Base-by-base conservation (phyloP, 2,888 invertebrate species). In the Clusia tigrina region DNA sequence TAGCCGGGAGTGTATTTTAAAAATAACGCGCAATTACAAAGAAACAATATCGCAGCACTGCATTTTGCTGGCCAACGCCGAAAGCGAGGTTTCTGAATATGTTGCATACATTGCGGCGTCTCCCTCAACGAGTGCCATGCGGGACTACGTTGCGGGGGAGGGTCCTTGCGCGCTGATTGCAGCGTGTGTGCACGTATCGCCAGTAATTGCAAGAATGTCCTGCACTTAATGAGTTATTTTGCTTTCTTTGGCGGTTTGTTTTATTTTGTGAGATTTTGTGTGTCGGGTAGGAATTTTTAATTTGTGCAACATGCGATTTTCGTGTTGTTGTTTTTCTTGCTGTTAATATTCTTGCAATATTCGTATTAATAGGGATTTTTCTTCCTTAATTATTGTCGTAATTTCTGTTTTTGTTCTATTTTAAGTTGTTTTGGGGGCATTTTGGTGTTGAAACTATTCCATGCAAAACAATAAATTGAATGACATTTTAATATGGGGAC, bases 1-100 rank as follows among this genome's bases (percentile, higher is more conserved):
- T n/a, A n/a, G n/a, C n/a, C n/a, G n/a, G n/a, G n/a, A n/a, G n/a
- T n/a, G n/a, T n/a, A n/a, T n/a, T n/a, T n/a, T n/a, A n/a, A 42
- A 42, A 42, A n/a, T 42, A 42, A 5, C n/a, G 42, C n/a, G 15
- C n/a, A 42, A 42, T n/a, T 42, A 17, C 42, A 42, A n/a, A n/a
- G n/a, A 60, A 65, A 59, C 61, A 65, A 67, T 66, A 66, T 25
- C 46, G 62, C 58, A 25, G 15, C 42, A 74, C 70, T 78, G 78
- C 78, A 77, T 67, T 76, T 74, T 71, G 71, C 69, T 74, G 69
- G 76, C 80, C n/a, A n/a, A n/a, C n/a, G n/a, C n/a, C 80, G 74
- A 71, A 76, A 75, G 74, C 79, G 76, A 78, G 78, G 81, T 81
- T 81, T 81, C 77, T 74, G 78, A 77, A 76, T 79, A 80, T 79